Conservation (phyloP, 2,888 invertebrate species). For the Drosophila formosana region DNA sequence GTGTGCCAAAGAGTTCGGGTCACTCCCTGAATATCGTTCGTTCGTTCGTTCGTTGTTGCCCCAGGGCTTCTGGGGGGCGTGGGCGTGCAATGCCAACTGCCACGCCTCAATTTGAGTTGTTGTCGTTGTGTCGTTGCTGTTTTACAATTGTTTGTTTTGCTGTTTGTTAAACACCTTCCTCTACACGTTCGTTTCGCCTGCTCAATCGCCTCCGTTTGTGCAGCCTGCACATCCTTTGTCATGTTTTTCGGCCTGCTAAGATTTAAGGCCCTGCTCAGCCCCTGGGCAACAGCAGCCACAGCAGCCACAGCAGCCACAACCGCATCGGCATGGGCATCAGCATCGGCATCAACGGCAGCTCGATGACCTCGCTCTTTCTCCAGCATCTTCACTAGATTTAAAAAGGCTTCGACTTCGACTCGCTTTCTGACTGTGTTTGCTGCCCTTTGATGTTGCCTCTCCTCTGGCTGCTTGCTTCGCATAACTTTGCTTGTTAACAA, state of each 20-base stretch:
- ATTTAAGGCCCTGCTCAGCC: slow-evolving; percentile 69
- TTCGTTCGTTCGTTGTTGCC: slow-evolving; percentile 7
- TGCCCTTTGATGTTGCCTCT: slow-evolving; percentile 68
- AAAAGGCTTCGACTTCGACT: slow-evolving; percentile 35
- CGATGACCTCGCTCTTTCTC: slow-evolving; percentile 53
- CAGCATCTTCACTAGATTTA: slow-evolving; percentile 49
- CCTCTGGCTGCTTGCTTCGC: slow-evolving; percentile 65
- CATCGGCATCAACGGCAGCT: slow-evolving; percentile 1
- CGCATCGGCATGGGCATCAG: slow-evolving; percentile 25
- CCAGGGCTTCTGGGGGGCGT: slow-evolving; percentile 51
- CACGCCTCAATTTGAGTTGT: slow-evolving; percentile 67
- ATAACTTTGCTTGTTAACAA: slow-evolving; percentile 82
- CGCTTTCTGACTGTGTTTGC: slow-evolving; percentile 1
- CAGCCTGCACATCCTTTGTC: slow-evolving; percentile 76
- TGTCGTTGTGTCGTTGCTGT: slow-evolving; percentile 63
- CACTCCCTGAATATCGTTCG: slow-evolving; percentile 40
- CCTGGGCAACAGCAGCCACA: slow-evolving; percentile 47
- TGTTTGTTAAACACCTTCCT: slow-evolving; percentile 84
- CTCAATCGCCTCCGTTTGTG: slow-evolving; percentile 67
- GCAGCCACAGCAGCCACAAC: slow-evolving; percentile 28
- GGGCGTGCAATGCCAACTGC: slow-evolving; percentile 64
- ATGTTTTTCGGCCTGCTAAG: slow-evolving; percentile 73
- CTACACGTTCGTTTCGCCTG: slow-evolving; percentile 71
- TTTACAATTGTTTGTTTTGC: slow-evolving; percentile 83
- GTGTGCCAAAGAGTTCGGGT: slow-evolving; percentile 9